Conservation (phyloP, 2,113 vertebrate genomes). For the Poeciliopsis occidentalis region DNA sequence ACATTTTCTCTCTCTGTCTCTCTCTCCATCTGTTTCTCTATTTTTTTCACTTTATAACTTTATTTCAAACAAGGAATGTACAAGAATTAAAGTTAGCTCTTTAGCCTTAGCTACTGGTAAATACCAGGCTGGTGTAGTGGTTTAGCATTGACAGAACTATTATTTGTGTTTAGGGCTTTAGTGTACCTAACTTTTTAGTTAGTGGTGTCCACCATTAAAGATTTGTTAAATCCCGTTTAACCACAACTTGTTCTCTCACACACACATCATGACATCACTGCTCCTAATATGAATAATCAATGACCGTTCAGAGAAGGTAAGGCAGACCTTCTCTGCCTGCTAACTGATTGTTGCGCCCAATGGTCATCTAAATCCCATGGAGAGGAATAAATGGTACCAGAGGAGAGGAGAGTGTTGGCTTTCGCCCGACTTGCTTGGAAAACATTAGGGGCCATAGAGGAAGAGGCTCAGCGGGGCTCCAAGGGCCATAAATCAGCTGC, state of each 20-base stretch:
- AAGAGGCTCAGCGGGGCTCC: slow-evolving; percentile 67
- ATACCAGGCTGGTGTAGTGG: too few species aligned
- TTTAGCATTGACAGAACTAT: too few species aligned
- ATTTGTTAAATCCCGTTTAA: neutral
- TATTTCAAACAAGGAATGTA: too few species aligned
- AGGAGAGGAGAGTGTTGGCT: slow-evolving; percentile 38
- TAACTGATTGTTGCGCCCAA: slow-evolving; percentile 15
- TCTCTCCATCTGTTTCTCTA: too few species aligned
- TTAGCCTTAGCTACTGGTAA: too few species aligned
- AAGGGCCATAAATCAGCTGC: slow-evolving; percentile 75
- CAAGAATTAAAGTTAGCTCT: too few species aligned
- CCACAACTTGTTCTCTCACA: neutral
- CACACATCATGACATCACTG: neutral
- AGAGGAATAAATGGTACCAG: slow-evolving; percentile 22
- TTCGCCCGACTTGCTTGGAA: slow-evolving; percentile 54
- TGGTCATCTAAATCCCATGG: slow-evolving; percentile 14
- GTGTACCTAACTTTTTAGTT: too few species aligned
- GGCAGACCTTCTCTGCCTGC: slow-evolving; percentile 3
- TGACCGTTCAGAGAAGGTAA: neutral
- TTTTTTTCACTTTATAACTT: too few species aligned
- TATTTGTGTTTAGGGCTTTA: too few species aligned
- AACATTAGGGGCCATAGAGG: slow-evolving; percentile 68
- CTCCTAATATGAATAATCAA: neutral
- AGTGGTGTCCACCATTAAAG: too few species aligned
- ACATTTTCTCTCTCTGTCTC: too few species aligned